Evolutionary conservation across 2,797 vertebrate species (phyloP).

Genomic region (Siniperca obscura): DNA sequence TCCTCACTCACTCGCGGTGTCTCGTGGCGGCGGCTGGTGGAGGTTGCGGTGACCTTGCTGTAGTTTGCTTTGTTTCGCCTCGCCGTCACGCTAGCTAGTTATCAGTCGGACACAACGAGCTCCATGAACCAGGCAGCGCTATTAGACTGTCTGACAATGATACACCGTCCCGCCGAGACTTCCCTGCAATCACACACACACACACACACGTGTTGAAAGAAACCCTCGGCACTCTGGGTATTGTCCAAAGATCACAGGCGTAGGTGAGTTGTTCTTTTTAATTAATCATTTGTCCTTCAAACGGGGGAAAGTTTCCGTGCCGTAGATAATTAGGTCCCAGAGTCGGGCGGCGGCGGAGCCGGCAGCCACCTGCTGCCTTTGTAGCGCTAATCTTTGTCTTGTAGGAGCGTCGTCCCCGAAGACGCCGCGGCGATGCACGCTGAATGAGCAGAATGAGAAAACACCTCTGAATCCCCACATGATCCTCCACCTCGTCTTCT

Average conservation of each 20-base stretch:
- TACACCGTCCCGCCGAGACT: constrained; percentile 65
- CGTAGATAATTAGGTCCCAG: constrained; percentile 87
- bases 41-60: constrained; percentile 67
- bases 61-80: constrained; percentile 45
- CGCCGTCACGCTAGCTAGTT: constrained; percentile 60
- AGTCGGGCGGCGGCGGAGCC: constrained; percentile 61
- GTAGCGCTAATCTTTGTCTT: constrained; percentile 86
- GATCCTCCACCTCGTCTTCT: constrained; percentile 31
- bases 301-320: constrained; percentile 79
- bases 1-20: neutral
- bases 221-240: constrained; percentile 65
- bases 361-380: constrained; percentile 83
- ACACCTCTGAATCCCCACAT: constrained; percentile 72
- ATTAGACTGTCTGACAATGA: constrained; percentile 74
- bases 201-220: constrained; percentile 1
- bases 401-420: constrained; percentile 80
- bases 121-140: constrained; percentile 52
- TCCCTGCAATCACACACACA: constrained; percentile 12
- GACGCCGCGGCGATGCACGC: constrained; percentile 59
- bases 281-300: constrained; percentile 88
- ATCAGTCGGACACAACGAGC: constrained; percentile 66
- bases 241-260: constrained; percentile 81
- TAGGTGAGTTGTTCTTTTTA: constrained; percentile 86
- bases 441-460: constrained; percentile 81
- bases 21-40: neutral